phyloP scores from a whole-genome alignment of 2,888 invertebrate species.

The Drosophila quasianomalipes region DNA sequence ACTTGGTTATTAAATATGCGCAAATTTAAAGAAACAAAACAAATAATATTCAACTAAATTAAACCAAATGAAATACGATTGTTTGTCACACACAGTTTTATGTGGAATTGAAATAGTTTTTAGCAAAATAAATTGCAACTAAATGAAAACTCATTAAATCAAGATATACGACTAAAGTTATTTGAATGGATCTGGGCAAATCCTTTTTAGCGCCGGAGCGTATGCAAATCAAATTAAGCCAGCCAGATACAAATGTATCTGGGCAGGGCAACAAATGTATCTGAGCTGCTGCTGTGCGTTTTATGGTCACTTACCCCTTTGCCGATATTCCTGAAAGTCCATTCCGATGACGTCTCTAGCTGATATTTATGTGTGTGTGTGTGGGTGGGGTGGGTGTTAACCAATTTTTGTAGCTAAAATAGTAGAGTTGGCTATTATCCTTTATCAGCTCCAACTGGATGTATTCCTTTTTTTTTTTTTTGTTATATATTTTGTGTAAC shows the following conservation, averaged over 20 bases:
- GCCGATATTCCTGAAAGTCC: slow-evolving; percentile 87
- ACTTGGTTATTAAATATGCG: neutral
- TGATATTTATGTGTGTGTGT: slow-evolving; percentile 7
- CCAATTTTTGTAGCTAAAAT: slow-evolving; percentile 8
- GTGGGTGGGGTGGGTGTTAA: slow-evolving; percentile 18
- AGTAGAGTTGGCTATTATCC: slow-evolving; percentile 13
- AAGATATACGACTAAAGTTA: slow-evolving; percentile 46
- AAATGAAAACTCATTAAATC: slow-evolving; percentile 35
- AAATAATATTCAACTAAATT: neutral
- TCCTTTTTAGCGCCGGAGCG: slow-evolving; percentile 39
- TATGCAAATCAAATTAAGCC: slow-evolving; percentile 68
- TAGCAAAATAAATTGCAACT: slow-evolving; percentile 8
- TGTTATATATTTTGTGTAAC: slow-evolving; percentile 6
- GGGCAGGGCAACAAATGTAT: slow-evolving; percentile 6
- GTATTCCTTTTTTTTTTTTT: slow-evolving; percentile 1
- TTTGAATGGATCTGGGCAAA: slow-evolving; percentile 26
- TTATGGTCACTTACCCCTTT: slow-evolving; percentile 86
- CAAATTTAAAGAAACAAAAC: too few relatives aligned
- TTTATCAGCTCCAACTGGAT: slow-evolving; percentile 23
- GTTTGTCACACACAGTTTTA: neutral
- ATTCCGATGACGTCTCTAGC: slow-evolving; percentile 74
- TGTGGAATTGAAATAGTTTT: neutral
- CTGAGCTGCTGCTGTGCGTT: slow-evolving; percentile 67
- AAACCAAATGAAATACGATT: neutral
- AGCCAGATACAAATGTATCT: slow-evolving; percentile 51